Evolutionary conservation across 2,797 vertebrate species (phyloP), one percentile per base, ranked within the genome.

Genomic region (Acanthornis magna): DNA sequence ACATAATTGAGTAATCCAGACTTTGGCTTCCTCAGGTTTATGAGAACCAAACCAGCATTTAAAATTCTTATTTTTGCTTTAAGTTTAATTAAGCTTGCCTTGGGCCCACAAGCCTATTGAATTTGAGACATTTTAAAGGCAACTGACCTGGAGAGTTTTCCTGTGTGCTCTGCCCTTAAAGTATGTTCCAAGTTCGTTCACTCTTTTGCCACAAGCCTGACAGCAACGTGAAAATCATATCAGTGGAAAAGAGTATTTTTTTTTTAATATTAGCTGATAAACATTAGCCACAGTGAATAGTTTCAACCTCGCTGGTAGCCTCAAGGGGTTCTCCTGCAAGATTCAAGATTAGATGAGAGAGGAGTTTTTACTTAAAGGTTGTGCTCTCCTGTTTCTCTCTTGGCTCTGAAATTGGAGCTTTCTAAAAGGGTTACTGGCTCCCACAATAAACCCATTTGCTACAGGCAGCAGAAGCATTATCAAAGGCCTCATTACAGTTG

Each of bases 31-130:
- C 93, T 97, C 73, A 88, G 81, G 85, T 89, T 97, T 96, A 83
- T 77, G 60, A 92, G 83, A 97, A 93, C 85, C 94, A 96, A 96
- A 97, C 42, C 55, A 96, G 81, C 73, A 88, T 91, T 96, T 97
- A 66, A 89, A 82, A 93, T 38, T 76, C 85, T 96, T 94, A 89
- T 77, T 96, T 97, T 97, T 95, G 93, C 93, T 96, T 92, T 84
- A 94, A 90, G 85, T 96, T 96, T 96, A 97, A 97, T 97, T 95
- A 97, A 94, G 85, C 88, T 97, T 96, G 86, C 93, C 83, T 76
- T 73, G 72, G 93, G 93, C 93, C 97, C 89, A 57, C 27, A 85
- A 94, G 70, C 57, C 83, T 96, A 94, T 80, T 60, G 48, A 96
- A 96, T 93, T 94, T 42, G 51, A 94, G 81, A 81, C 22, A 61